Percentiles rank a stretch among this genome's conserved stretches.
Evolutionary conservation across 2,113 vertebrate genomes (phyloP).

Genomic region (Phylloscopus trochiloides): DNA sequence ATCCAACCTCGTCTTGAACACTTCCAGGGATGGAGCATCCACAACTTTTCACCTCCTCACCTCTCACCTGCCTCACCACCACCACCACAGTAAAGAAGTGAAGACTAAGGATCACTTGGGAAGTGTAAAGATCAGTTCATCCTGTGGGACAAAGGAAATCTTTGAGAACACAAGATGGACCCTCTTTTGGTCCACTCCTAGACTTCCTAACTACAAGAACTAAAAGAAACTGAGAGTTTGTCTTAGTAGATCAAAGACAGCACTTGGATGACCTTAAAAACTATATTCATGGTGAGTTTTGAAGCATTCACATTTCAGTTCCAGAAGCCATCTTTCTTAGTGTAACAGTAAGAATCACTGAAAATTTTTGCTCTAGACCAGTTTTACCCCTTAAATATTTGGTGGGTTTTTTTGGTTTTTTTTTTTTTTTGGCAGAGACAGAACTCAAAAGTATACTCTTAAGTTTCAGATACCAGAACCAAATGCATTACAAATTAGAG

Average conservation of each 20-base stretch:
- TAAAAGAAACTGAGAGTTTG: background rate
- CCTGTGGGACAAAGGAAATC: background rate
- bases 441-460: background rate
- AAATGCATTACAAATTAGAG: background rate
- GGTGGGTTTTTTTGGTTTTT: no score
- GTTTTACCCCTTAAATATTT: background rate
- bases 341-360: background rate
- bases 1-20: background rate
- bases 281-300: background rate
- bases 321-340: background rate
- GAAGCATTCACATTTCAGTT: background rate
- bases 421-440: background rate
- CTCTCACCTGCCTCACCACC: background rate
- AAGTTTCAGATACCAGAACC: background rate
- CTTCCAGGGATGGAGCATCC: background rate
- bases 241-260: background rate
- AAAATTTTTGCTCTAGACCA: background rate
- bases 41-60: background rate
- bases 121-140: background rate
- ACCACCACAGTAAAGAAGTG: background rate
- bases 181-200: background rate
- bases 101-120: background rate
- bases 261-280: background rate
- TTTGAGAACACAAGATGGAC: background rate
- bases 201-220: background rate